These are phyloP conservation scores for Hypotaenidia okinawae DNA, from an alignment of 2,797 vertebrate genomes.

Conservation along the genomic window DNA sequence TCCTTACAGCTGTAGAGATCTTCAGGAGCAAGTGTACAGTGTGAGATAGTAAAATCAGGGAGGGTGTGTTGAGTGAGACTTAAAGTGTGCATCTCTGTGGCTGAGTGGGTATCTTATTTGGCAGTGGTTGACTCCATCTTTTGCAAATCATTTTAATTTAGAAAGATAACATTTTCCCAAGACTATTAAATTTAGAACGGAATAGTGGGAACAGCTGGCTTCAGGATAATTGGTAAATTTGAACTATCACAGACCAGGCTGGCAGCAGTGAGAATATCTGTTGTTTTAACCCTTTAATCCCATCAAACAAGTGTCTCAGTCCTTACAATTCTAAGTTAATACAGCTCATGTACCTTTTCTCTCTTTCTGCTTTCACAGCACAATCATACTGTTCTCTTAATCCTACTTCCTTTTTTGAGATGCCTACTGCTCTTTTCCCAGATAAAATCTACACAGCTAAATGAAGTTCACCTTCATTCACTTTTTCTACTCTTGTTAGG, in stretches of 20 bases:
- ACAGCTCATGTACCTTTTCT: not conserved
- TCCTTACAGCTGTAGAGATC: not conserved
- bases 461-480: not conserved
- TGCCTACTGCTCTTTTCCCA: not conserved
- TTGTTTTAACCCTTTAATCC: conserved; percentile 53
- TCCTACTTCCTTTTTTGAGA: not conserved
- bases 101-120: not conserved
- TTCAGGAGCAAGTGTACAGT: not conserved
- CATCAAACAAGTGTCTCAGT: not conserved
- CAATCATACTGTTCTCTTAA: not conserved
- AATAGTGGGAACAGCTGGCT: conserved; percentile 67
- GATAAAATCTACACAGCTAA: not conserved
- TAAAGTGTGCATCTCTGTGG: not conserved
- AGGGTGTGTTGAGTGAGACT: not conserved
- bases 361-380: not conserved
- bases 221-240: conserved; percentile 69
- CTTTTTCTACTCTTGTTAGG: not conserved
- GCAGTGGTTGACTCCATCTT: not conserved
- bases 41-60: not conserved
- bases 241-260: conserved; percentile 64
- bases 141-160: conserved; percentile 56
- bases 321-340: not conserved
- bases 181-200: conserved; percentile 63
- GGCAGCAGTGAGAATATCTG: conserved; percentile 48
- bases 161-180: conserved; percentile 63